Base-by-base conservation (phyloP, 2,888 invertebrate species). In the Ichneumon xanthorius region DNA sequence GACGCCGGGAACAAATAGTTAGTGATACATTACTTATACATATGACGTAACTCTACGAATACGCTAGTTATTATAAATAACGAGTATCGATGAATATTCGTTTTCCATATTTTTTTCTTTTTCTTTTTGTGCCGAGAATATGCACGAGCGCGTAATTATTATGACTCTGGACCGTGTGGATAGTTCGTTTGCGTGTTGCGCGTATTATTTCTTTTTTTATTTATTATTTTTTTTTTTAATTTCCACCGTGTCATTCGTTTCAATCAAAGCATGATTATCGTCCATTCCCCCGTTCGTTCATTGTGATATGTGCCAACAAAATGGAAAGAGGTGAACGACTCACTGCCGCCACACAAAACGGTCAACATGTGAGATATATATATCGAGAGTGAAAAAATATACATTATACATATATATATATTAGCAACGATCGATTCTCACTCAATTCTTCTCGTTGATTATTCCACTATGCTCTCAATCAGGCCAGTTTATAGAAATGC, bases 251-350 rank as follows among this genome's bases (percentile, higher is more conserved):
- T 78, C 61, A 71, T 70, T 80, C 55, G 19, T 77, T 67, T 61
- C 55, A 79, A 76, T 80, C 61, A 68, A 78, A 79, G 30, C 19
- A 55, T 72, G 68, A 82, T 78, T 72, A 86, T 87, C 82, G 80
- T 86, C 84, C 78, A 87, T 72, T 16, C 16, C 61, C 61, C 33
- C 61, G 61, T 88, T 88, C 87, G 87, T 88, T 89, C 82, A 87
- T 88, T 89, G 89, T 89, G 90, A 90, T 89, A 90, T 87, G 90
- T 90, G 90, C 90, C 89, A 90, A 90, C 88, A 48, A 61, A 77
- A 37, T 50, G 37, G 37, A 79, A 76, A 55, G 67, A 48, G 58
- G 68, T 30, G 48, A 55, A 75, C 78, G 45, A 55, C 68, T 78
- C 78, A 85, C 81, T 85, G 85, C 85, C 81, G 78, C 61, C 19